Base-by-base conservation (phyloP, 2,888 invertebrate genomes). In the Drosophila peninsularis region DNA sequence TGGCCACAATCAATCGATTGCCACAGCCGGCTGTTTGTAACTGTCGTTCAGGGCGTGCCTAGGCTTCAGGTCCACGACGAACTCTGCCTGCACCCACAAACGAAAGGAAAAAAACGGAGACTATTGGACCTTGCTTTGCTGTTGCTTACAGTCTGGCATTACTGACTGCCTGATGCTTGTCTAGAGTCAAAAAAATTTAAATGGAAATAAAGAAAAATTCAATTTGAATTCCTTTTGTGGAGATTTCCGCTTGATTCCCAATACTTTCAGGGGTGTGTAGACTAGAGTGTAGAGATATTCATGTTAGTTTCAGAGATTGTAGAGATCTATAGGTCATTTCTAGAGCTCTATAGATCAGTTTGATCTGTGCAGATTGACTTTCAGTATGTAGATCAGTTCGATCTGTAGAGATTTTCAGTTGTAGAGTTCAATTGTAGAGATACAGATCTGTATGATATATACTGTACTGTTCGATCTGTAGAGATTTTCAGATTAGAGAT, bases 1-100 rank as follows among this genome's bases (percentile, higher is more conserved):
- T 83, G 84, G 90, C 87, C 90, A 86, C 85, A 86, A 86, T 86
- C 85, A 86, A 86, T 86, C 88, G 85, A 86, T 86, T 87, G 64
- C 73, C 84, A 63, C 84, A 70, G 69, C 64, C 62, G 81, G 84
- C 80, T 84, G 82, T 84, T 89, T 89, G 88, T 84, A 87, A 84
- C 89, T 84, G 83, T 84, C 83, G 89, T 79, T 78, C 88, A 73
- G 89, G 83, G 83, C 89, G 83, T 89, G 83, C 85, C 89, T 69
- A 80, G 62, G 80, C 80, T 24, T 30, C 54, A 63, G 65, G 27
- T 61, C 70, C 50, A 50, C 50, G 34, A 50, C 34, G 42, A 62
- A 42, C 62, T n/a, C 27, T 49, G 62, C 64, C 75, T 78, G 80
- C 79, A 81, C 85, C 80, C 80, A 75, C 62, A 70, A 52, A 17